Conservation (phyloP, 2,113 vertebrate genomes). For the Rhabdomys dilectus region DNA sequence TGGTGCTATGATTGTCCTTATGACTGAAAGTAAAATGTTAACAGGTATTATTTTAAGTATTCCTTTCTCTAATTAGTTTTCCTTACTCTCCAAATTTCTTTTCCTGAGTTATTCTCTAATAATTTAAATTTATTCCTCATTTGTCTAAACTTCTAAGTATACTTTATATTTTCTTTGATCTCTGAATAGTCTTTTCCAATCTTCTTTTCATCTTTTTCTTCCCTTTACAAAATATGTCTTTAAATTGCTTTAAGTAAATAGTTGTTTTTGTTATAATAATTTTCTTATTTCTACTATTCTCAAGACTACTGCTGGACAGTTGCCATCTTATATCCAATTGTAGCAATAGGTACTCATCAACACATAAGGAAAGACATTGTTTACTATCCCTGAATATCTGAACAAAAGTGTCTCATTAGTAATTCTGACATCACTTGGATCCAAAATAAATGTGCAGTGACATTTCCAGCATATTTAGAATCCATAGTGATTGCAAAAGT, state of each 20-base stretch:
- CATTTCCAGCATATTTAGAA: slow-evolving; percentile 72
- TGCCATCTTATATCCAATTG: background rate
- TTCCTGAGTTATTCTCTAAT: background rate
- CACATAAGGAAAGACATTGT: background rate
- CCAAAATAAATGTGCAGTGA: slow-evolving; percentile 57
- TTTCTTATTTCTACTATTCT: background rate
- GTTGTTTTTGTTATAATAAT: background rate
- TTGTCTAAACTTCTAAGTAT: background rate
- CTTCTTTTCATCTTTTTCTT: background rate
- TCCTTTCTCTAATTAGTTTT: background rate
- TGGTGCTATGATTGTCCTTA: background rate
- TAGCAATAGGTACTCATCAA: background rate
- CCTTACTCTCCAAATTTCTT: background rate
- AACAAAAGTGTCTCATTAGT: slow-evolving; percentile 76
- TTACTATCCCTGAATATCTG: slow-evolving; percentile 12
- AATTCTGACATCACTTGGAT: slow-evolving; percentile 56
- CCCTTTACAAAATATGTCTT: background rate
- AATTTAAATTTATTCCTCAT: background rate
- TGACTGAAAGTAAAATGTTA: background rate
- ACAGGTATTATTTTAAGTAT: background rate
- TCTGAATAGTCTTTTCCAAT: background rate
- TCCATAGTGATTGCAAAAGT: slow-evolving; percentile 27
- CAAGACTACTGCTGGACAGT: background rate
- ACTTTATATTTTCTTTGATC: background rate
- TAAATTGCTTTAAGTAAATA: background rate